A percentile compares a stretch with the other conserved stretches of the same genome.
phyloP scores from a whole-genome alignment of 2,113 vertebrate species.

The Eupsittula cactorum region DNA sequence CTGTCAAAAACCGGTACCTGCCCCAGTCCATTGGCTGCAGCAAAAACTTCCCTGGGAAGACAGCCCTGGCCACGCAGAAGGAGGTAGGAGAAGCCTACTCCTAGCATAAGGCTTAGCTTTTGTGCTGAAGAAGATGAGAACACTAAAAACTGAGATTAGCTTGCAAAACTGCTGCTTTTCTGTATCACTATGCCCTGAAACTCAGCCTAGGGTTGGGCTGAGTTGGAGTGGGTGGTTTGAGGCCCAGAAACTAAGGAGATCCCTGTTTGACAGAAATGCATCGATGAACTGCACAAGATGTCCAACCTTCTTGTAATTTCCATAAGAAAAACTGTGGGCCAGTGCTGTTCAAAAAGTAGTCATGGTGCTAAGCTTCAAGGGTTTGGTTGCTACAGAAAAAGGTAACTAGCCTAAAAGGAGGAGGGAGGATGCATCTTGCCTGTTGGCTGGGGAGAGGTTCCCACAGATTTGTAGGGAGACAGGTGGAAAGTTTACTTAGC shows the following conservation, averaged over 20 bases:
- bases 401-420: neutral
- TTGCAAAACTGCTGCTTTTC: neutral
- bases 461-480: neutral
- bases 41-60: slow-evolving; percentile 91
- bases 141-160: neutral
- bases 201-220: neutral
- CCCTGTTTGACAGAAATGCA: neutral
- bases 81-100: slow-evolving; percentile 74
- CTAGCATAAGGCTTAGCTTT: neutral
- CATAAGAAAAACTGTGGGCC: neutral
- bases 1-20: slow-evolving; percentile 90
- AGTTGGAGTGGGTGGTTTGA: neutral
- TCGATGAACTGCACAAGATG: neutral
- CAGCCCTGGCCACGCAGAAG: slow-evolving; percentile 83
- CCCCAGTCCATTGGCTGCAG: slow-evolving; percentile 94
- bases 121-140: neutral
- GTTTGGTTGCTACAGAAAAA: neutral
- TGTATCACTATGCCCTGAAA: neutral
- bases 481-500: neutral
- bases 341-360: neutral
- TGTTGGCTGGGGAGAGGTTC: neutral
- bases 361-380: neutral
- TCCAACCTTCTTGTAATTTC: neutral
- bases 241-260: neutral
- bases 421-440: neutral